Evolutionary conservation across 2,888 invertebrate genomes (phyloP).

Genomic region (Phortica magna): DNA sequence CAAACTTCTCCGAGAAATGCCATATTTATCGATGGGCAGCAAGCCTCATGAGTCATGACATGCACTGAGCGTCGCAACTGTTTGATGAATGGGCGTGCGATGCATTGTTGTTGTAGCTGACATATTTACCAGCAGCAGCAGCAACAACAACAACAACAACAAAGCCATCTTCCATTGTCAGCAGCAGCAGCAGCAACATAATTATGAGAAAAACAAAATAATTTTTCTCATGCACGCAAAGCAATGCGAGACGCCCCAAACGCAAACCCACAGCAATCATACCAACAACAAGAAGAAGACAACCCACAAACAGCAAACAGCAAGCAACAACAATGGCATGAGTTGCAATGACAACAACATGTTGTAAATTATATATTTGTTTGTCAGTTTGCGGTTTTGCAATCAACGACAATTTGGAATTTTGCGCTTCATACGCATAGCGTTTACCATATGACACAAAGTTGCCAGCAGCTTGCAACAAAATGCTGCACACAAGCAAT

Average conservation of each 20-base stretch:
- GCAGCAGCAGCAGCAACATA: slow-evolving; percentile 34
- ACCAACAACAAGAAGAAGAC: background rate
- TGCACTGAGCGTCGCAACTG: background rate
- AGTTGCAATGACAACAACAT: slow-evolving; percentile 6
- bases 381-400: slow-evolving; percentile 31
- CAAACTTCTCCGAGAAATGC: background rate
- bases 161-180: slow-evolving; percentile 21
- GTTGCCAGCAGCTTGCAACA: background rate
- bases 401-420: slow-evolving; percentile 20
- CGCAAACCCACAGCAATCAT: background rate
- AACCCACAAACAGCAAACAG: background rate
- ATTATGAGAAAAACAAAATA: slow-evolving; percentile 39
- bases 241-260: slow-evolving; percentile 8
- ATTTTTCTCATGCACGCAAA: slow-evolving; percentile 32
- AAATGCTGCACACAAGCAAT: background rate
- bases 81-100: background rate
- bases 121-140: slow-evolving; percentile 10
- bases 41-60: too few species aligned
- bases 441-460: too few species aligned
- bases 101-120: background rate
- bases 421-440: background rate
- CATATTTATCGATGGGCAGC: background rate
- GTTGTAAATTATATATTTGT: slow-evolving; percentile 30
- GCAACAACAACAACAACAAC: slow-evolving; percentile 9
- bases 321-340: background rate